Percentiles rank a stretch among this genome's conserved stretches.
phyloP scores from a whole-genome alignment of 2,888 invertebrate genomes.

The Micropterix aruncella region DNA sequence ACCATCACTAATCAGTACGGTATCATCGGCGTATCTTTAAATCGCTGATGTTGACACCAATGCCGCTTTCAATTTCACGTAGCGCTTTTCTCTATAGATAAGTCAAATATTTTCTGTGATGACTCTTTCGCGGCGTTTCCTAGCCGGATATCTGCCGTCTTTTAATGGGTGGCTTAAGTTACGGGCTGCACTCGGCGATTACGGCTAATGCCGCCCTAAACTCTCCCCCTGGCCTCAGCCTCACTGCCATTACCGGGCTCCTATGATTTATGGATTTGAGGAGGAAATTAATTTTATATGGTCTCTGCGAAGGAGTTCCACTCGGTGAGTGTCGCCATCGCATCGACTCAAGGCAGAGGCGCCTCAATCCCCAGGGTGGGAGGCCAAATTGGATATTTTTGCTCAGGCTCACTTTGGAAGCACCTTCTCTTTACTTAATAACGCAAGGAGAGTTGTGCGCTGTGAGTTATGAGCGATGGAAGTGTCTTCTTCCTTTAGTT shows the following conservation, averaged over 20 bases:
- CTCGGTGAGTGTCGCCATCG: neutral
- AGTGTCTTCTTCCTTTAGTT: too few relatives aligned
- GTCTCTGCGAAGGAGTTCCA: neutral
- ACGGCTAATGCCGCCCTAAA: neutral
- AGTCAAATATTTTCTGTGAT: neutral
- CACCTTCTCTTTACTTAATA: too few relatives aligned
- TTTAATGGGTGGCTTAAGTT: neutral
- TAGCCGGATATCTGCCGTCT: neutral
- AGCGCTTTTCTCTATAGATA: too few relatives aligned
- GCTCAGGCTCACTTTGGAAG: too few relatives aligned
- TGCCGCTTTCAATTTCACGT: too few relatives aligned
- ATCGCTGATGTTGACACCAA: too few relatives aligned
- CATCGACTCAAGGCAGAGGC: neutral
- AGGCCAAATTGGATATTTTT: too few relatives aligned
- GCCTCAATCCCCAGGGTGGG: neutral
- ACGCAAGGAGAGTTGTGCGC: too few relatives aligned
- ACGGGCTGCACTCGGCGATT: neutral
- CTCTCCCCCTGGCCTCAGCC: neutral
- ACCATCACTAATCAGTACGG: too few relatives aligned
- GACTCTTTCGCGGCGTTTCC: neutral
- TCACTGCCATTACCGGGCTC: neutral
- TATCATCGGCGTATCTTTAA: too few relatives aligned
- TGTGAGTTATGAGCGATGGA: too few relatives aligned
- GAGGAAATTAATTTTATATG: neutral
- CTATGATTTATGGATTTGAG: neutral